phyloP scores from a whole-genome alignment of 2,113 vertebrate species.

The Thomomys bottae region DNA sequence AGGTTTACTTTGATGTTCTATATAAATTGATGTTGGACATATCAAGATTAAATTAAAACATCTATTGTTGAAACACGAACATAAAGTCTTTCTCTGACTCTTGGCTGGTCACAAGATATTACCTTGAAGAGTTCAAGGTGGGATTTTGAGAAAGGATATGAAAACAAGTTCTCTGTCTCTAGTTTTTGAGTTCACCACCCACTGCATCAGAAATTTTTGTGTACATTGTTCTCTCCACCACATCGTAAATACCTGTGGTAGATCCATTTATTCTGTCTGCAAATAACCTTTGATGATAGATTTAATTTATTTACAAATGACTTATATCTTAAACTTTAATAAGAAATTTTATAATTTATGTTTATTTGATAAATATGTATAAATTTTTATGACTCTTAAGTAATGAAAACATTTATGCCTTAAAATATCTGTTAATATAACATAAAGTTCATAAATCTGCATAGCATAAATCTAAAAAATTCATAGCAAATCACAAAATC shows the following conservation, averaged over 20 bases:
- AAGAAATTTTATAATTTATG: not conserved
- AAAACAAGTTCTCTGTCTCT: not conserved
- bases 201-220: not conserved
- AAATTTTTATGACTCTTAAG: not conserved
- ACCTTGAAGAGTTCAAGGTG: not conserved
- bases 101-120: not conserved
- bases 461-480: not conserved
- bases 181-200: not conserved
- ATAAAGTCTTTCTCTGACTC: not conserved
- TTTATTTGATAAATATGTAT: not conserved
- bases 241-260: not conserved
- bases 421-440: not conserved
- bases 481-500: too few species aligned
- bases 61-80: not conserved
- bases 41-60: not conserved
- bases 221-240: not conserved
- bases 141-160: not conserved
- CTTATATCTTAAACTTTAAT: not conserved
- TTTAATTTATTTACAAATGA: not conserved
- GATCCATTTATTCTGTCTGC: too few species aligned
- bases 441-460: not conserved
- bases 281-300: too few species aligned
- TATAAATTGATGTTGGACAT: not conserved
- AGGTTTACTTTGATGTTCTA: not conserved
- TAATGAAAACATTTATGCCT: not conserved